Base-by-base conservation (phyloP, 1,140 invertebrate genomes). In the Euborellia annulipes region DNA sequence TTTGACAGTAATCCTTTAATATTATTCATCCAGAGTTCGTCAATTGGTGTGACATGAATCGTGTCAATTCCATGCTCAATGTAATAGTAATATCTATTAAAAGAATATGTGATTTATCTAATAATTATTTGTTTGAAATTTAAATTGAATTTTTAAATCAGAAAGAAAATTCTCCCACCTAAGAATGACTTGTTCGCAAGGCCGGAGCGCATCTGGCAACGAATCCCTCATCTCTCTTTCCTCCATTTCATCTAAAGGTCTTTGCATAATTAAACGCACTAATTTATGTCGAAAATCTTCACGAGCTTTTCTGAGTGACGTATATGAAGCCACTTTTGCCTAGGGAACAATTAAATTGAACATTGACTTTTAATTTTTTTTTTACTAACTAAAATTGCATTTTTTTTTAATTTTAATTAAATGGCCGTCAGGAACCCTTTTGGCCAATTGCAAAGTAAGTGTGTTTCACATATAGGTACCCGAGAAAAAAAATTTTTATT, bases 41-140 rank as follows among this genome's bases (percentile, higher is more conserved):
- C 70, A 54, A 94, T 72, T 2, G 85, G 78, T 16, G 85, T 79
- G 1, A 93, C 82, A 59, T 89, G 78, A 43, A 79, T 75, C 30
- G 86, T 87, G 57, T 90, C 85, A 23, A 92, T 79, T 0, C 86
- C 88, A 62, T 89, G 79, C 55, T 80, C 78, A 42, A 92, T 76
- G 55, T 91, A 94, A 63, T 88, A 89, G 59, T 90, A 86, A 65
- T 93, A 93, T 50, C 83, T 27, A n/a, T n/a, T 27, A 27, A 11
- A 27, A 27, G 11, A 27, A 27, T 27, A 6, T n/a, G n/a, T n/a
- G n/a, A n/a, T n/a, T n/a, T n/a, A n/a, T n/a, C n/a, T n/a, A n/a
- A n/a, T n/a, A n/a, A n/a, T n/a, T n/a, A n/a, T n/a, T n/a, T n/a
- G n/a, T n/a, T n/a, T n/a, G n/a, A n/a, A n/a, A n/a, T n/a, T n/a